Percentiles rank a stretch among this genome's conserved stretches.
These are phyloP conservation scores for Ophthalmolycus amberensis DNA, from an alignment of 2,113 vertebrate genomes.

Conservation along the genomic window DNA sequence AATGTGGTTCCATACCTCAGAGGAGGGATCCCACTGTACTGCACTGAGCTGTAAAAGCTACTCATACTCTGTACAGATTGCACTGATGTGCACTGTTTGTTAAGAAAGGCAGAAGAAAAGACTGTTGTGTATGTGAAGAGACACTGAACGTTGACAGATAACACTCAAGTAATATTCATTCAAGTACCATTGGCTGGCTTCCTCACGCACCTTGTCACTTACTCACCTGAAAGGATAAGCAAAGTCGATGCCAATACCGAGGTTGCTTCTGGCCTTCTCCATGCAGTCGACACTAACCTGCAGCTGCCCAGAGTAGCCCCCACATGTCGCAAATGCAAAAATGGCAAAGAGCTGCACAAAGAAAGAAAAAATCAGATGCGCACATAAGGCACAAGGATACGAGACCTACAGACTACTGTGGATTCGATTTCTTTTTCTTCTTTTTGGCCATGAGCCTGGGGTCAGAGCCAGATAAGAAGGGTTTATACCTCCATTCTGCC, in stretches of 20 bases:
- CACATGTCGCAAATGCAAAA: conserved; percentile 99
- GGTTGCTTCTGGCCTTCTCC: conserved; percentile 96
- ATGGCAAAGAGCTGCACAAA: conserved; percentile 96
- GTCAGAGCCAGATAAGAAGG: neutral
- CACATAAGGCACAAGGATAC: neutral
- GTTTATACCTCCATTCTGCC: too few species aligned
- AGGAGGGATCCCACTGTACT: neutral
- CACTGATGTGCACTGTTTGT: neutral
- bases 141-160: neutral
- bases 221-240: conserved; percentile 97
- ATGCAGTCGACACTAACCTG: conserved; percentile 95
- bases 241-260: conserved; percentile 92
- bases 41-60: neutral
- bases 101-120: neutral
- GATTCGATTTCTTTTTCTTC: too few species aligned
- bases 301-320: conserved; percentile 95
- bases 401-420: neutral
- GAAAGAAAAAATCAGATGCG: neutral
- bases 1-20: neutral
- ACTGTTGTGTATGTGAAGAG: neutral
- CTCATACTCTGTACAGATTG: neutral
- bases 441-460: neutral
- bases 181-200: neutral
- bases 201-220: conserved; percentile 81
- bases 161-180: neutral